Evolutionary conservation across 2,113 vertebrate genomes (phyloP), one percentile per base, ranked within the genome.

Genomic region (Chaetodon auriga): DNA sequence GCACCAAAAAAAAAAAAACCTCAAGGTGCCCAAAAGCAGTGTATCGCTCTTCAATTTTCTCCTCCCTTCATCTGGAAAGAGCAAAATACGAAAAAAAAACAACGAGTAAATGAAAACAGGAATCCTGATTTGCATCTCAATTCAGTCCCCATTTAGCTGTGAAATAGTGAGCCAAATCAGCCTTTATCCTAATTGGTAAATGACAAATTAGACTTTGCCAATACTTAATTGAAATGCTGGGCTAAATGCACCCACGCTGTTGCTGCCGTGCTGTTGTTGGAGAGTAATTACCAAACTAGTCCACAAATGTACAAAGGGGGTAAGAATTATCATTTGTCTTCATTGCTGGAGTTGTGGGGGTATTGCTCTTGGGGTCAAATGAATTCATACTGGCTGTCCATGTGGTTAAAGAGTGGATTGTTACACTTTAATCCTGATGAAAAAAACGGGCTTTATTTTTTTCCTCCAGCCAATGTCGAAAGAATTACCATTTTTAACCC

Each of bases 121-220:
- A 43, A n/a, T 45, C 57, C n/a, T 36, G 55, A 78, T 85, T 87
- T 87, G 78, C 64, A 86, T 87, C 71, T 73, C 60, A 78, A 84
- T 75, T 87, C 46, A 0, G 35, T 77, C 75, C 16, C 71, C 64
- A 86, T 90, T 89, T 86, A 53, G 71, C 66, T 71, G 53, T 82
- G 80, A 84, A 90, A 87, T 58, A 85, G 48, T 79, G 75, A 83
- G 89, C 81, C 71, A 89, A 84, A 90, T 78, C 65, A 68, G 46
- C 61, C 79, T 78, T 89, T 88, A 78, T 58, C 49, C 84, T 89
- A 92, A 87, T 90, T 90, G 84, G 75, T 92, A 89, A 90, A 89
- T 91, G 91, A 92, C 86, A 90, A 93, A 92, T 92, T 90, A 89
- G 80, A 73, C 84, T 89, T 90, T 88, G 84, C 86, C 84, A 83